Evolutionary conservation across 1,140 invertebrate genomes (phyloP), one percentile per base, ranked within the genome.

Genomic region (Panonychus citri): DNA sequence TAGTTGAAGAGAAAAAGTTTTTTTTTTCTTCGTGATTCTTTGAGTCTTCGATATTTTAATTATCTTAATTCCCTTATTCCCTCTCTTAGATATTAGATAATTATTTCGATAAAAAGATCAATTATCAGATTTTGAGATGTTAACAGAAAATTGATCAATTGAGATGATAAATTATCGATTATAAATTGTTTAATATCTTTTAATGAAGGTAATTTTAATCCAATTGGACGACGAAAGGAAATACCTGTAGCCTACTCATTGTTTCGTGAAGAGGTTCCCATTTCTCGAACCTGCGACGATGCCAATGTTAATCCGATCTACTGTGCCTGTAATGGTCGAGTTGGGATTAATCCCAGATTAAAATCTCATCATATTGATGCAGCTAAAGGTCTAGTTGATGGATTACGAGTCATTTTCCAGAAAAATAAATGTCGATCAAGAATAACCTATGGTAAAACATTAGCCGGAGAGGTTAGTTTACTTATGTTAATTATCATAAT

Each of bases 191-290:
- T 34, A 7, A 7, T 46, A 46, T 46, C 43, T 46, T 19, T 24
- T 43, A 13, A 13, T 40, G 19, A 13, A 46, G 43, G 21, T 21
- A 13, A 46, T 21, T 46, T 46, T 7, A 21, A 21, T 10, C 43
- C 43, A 10, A 19, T 46, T 46, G 43, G 43, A 46, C 13, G 15
- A n/a, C 43, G 43, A 15, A 19, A 7, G n/a, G 21, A 46, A n/a
- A 46, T n/a, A n/a, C 21, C 43, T n/a, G 43, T 24, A 2, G 43
- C n/a, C 2, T 24, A 21, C 19, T 46, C 43, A 24, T 12, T 24
- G 13, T 59, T 48, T 43, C 55, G 58, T 17, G 48, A 59, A 57
- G 17, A 13, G 21, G 49, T 59, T 27, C 58, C 58, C 1, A n/a
- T 48, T 7, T 17, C 7, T 21, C 28, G 58, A 30, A 57, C 37